Evolutionary conservation across 2,888 invertebrate genomes (phyloP), one percentile per base, ranked within the genome.

Genomic region (Lottia scabra): DNA sequence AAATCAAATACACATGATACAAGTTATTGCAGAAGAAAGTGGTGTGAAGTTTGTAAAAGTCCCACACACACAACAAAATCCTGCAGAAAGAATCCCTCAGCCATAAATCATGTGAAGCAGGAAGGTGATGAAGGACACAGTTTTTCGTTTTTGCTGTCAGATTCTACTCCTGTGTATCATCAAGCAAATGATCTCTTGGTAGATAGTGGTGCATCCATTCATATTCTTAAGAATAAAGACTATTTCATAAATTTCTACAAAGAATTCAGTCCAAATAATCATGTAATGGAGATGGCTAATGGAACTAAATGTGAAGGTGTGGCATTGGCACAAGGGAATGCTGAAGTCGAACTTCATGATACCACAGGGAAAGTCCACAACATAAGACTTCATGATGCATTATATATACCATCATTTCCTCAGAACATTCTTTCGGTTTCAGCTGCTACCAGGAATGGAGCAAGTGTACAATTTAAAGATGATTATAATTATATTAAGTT

Each of bases 171-270:
- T 23, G 26, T 46, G 10, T 16, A 48, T 19, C 15, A 10, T n/a
- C 19, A 48, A 45, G 26, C 46, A 15, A 27, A 46, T n/a, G 43
- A 48, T 45, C 26, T 75, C 12, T 30, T 76, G 23, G 80, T 80
- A n/a, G 80, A 78, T 46, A 76, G 76, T 73, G 78, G 77, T 15
- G 79, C 76, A 3, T 76, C 79, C 38, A 44, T 76, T 13, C 79
- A 80, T 63, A 76, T 80, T 48, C 38, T 80, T 8, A 80, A 70
- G 23, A 70, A 80, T 67, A 63, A 74, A 67, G 46, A 69, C 46
- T 70, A 71, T 45, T 80, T 79, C 65, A 30, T 66, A 19, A 16
- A 44, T 15, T 79, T 79, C 67, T 70, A 78, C 48, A 64, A 74
- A 10, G 45, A 63, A 13, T 79, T 79, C 64, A 46, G 62, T 44